These are phyloP conservation scores for Ernsta delagoae DNA, from an alignment of 2,888 invertebrate species.

Conservation along the genomic window DNA sequence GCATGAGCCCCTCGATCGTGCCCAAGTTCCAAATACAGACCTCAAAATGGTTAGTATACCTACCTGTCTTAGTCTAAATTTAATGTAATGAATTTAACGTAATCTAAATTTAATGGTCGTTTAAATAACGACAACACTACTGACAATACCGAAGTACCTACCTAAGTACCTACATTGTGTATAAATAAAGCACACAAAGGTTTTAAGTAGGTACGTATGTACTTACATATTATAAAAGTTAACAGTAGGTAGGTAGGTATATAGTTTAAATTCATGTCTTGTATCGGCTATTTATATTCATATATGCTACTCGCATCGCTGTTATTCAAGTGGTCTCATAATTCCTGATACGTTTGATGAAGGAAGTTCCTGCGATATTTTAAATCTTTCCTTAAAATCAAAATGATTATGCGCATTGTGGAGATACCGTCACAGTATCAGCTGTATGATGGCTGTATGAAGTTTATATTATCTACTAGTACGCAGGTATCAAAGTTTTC, in stretches of 20 bases:
- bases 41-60: constrained; percentile 74
- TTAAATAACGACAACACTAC: constrained; percentile 6
- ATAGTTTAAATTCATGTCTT: constrained; percentile 20
- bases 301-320: constrained; percentile 30
- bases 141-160: constrained; percentile 3
- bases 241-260: background rate
- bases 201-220: too few relatives aligned
- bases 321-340: constrained; percentile 36
- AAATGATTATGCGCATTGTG: background rate
- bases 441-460: background rate
- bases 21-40: constrained; percentile 77
- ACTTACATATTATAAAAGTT: constrained; percentile 33
- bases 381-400: constrained; percentile 24
- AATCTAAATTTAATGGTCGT: constrained; percentile 16
- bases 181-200: too few relatives aligned
- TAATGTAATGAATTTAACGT: too few relatives aligned
- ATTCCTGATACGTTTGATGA: constrained; percentile 26
- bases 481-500: background rate
- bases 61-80: too few relatives aligned
- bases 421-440: background rate
- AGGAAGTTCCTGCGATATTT: constrained; percentile 25
- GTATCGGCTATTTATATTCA: constrained; percentile 32
- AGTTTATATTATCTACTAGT: background rate
- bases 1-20: constrained; percentile 92
- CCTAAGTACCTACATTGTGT: too few relatives aligned